Evolutionary conservation across 2,888 invertebrate species (phyloP), one percentile per base, ranked within the genome.

Genomic region (Ophioninae sp.): DNA sequence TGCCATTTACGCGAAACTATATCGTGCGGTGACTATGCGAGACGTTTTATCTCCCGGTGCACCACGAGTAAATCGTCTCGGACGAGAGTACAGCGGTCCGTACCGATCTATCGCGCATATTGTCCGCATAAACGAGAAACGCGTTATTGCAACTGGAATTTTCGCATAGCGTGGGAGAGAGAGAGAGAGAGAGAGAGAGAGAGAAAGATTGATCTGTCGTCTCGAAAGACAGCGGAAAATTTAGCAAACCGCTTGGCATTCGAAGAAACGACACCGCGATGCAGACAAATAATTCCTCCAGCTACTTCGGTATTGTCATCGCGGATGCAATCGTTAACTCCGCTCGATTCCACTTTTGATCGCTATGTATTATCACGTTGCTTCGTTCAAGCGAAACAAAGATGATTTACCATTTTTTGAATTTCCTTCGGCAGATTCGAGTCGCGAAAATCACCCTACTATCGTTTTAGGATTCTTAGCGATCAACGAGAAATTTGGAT

Each of bases 1-100:
- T 80, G 62, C 65, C 75, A 59, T 56, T 50, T 7, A 44, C 10
- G 50, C 41, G 44, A 73, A 68, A 74, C 61, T 79, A 79, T 83
- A 50, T 50, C 50, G 50, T 83, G 81, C 80, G 84, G 78, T 81
- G 82, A 84, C 78, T 76, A 65, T 77, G 57, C 17, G 57, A 41
- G 67, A 20, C 57, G 81, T 82, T 82, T 77, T 82, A 77, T 76
- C 76, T 65, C 70, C 62, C 8, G 79, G 57, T 62, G n/a, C 78
- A 62, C 61, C 74, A 69, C 78, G 70, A 70, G 64, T 65, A 62
- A 67, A 79, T 30, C 79, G 77, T 73, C 39, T 30, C 61, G 44
- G 69, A 59, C n/a, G 75, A 68, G 75, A 50, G 50, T 17, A 50
- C 50, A 50, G 17, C 17, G 17, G 64, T 23, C 44, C 50, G 30